Evolutionary conservation across 2,113 vertebrate species (phyloP).

Genomic region (Percopsis transmontana): DNA sequence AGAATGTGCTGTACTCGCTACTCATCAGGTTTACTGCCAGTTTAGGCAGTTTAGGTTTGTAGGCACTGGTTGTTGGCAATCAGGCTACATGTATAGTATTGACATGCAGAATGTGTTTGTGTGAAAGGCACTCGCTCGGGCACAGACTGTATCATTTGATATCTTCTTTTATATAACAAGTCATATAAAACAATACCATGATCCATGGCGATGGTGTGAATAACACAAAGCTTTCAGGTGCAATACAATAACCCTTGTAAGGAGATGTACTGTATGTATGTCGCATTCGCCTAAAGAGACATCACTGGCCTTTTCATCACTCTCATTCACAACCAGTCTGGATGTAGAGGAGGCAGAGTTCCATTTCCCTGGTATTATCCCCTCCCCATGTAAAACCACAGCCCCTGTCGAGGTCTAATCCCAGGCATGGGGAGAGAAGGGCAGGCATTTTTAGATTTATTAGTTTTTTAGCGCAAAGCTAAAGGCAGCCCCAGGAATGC

Average conservation of each 20-base stretch:
- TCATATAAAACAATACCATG: too few species aligned
- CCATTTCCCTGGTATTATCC: slow-evolving; percentile 62
- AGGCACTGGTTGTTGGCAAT: slow-evolving; percentile 11
- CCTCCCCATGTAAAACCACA: slow-evolving; percentile 62
- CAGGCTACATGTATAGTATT: slow-evolving; percentile 16
- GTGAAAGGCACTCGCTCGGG: not conserved
- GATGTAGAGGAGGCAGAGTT: slow-evolving; percentile 57
- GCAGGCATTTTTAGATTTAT: slow-evolving; percentile 66
- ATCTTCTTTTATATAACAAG: too few species aligned
- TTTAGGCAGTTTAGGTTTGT: slow-evolving; percentile 6
- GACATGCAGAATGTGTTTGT: not conserved
- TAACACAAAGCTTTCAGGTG: slow-evolving; percentile 6
- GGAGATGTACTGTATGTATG: slow-evolving; percentile 20
- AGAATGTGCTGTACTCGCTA: not conserved
- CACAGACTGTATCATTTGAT: too few species aligned
- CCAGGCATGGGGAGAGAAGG: slow-evolving; percentile 48
- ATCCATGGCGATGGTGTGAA: too few species aligned
- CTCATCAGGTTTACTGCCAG: slow-evolving; percentile 33
- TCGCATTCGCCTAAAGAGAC: slow-evolving; percentile 48
- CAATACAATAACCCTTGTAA: not conserved
- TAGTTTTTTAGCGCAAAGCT: slow-evolving; percentile 54
- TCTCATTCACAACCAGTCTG: slow-evolving; percentile 39
- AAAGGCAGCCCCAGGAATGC: slow-evolving; percentile 62
- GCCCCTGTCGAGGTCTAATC: slow-evolving; percentile 65
- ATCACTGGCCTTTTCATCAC: slow-evolving; percentile 39